Evolutionary conservation across 1,140 invertebrate species (phyloP).

Genomic region (Xylocopa sonorina): DNA sequence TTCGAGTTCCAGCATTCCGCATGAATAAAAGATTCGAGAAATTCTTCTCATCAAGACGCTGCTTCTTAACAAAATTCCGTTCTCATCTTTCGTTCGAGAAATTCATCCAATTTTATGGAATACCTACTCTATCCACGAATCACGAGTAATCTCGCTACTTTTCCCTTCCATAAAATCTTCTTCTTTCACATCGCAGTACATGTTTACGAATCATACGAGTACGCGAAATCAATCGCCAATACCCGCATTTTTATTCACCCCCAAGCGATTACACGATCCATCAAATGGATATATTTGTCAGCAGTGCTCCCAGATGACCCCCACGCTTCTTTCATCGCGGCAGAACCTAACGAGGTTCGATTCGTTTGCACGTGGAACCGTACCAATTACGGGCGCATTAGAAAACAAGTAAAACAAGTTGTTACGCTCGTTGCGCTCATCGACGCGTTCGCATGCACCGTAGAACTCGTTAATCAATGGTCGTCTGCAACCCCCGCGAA

Average conservation of each 20-base stretch:
- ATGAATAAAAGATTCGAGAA: constrained; percentile 5
- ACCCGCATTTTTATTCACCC: background rate
- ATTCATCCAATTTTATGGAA: background rate
- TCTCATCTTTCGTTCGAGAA: background rate
- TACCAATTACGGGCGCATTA: background rate
- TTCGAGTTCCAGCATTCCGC: no score
- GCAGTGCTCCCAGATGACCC: background rate
- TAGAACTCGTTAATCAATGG: constrained; percentile 52
- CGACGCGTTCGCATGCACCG: constrained; percentile 39
- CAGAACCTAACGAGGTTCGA: background rate
- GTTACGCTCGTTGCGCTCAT: constrained; percentile 15
- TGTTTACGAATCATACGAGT: background rate
- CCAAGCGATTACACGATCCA: background rate
- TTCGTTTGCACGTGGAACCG: background rate
- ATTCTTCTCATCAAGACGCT: background rate
- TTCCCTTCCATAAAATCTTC: no score
- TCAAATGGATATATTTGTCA: background rate
- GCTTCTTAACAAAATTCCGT: background rate
- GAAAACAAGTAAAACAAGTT: constrained; percentile 39
- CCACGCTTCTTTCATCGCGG: background rate
- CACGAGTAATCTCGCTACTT: no score
- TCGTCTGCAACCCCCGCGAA: constrained; percentile 3
- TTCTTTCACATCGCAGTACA: background rate
- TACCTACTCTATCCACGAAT: no score
- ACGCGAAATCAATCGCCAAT: background rate